Percentiles rank a stretch among this genome's conserved stretches.
Evolutionary conservation across 2,888 invertebrate genomes (phyloP).

Genomic region (Timema podura): DNA sequence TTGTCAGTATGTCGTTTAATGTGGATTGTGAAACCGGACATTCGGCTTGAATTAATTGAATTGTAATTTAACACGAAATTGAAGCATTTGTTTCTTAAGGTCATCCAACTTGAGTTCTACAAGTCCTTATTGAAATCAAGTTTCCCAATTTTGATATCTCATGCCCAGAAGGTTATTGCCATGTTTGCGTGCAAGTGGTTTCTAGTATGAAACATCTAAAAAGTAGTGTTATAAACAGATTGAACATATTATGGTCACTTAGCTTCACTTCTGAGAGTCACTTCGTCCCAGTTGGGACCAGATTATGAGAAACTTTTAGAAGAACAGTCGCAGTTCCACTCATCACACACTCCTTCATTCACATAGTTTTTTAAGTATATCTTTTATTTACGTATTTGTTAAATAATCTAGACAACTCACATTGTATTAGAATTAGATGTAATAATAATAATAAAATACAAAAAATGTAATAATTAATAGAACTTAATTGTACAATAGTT

Average conservation of each 20-base stretch:
- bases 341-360: too few relatives aligned
- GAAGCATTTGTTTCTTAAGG: constrained; percentile 23
- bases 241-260: not conserved
- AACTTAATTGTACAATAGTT: too few relatives aligned
- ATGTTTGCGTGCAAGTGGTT: not conserved
- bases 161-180: constrained; percentile 11
- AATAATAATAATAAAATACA: too few relatives aligned
- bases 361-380: too few relatives aligned
- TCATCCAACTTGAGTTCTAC: constrained; percentile 22
- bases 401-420: too few relatives aligned
- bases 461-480: too few relatives aligned
- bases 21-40: constrained; percentile 19
- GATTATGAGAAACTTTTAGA: not conserved
- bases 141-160: constrained; percentile 19
- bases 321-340: not conserved
- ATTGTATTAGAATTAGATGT: too few relatives aligned
- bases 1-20: constrained; percentile 19
- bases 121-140: constrained; percentile 26
- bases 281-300: not conserved
- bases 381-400: too few relatives aligned
- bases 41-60: constrained; percentile 24
- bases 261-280: not conserved
- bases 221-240: not conserved
- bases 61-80: constrained; percentile 19
- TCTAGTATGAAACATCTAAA: constrained; percentile 13